A percentile compares a stretch with the other conserved stretches of the same genome.
Evolutionary conservation across 2,888 invertebrate species (phyloP).

Genomic region (Metellina segmentata): DNA sequence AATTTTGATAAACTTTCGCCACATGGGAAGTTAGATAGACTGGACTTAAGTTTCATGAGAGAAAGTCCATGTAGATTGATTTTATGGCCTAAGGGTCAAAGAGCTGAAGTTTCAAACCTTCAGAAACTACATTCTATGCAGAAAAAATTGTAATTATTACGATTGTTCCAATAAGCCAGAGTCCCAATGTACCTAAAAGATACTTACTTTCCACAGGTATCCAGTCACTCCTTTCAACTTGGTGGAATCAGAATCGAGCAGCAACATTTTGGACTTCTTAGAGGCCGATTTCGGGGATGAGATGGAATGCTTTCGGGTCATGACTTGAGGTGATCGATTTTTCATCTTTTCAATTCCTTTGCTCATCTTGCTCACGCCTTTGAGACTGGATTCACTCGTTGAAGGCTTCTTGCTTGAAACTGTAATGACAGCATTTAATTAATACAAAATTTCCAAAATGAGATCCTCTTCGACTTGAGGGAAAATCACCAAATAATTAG

Average conservation of each 20-base stretch:
- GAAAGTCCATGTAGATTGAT: too few species aligned
- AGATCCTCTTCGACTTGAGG: background rate
- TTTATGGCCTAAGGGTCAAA: too few species aligned
- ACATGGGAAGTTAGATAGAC: too few species aligned
- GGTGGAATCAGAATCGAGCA: slow-evolving; percentile 26
- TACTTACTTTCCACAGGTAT: slow-evolving; percentile 70
- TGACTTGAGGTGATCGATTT: background rate
- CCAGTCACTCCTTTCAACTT: slow-evolving; percentile 69
- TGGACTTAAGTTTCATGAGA: too few species aligned
- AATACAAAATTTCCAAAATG: too few species aligned
- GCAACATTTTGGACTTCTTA: slow-evolving; percentile 26
- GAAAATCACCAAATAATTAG: background rate
- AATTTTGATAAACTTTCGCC: too few species aligned
- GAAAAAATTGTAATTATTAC: too few species aligned
- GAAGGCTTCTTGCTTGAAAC: slow-evolving; percentile 3
- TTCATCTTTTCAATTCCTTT: slow-evolving; percentile 42
- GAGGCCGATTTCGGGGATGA: background rate
- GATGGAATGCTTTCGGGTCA: background rate
- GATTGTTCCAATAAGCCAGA: too few species aligned
- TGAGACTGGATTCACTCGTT: slow-evolving; percentile 11
- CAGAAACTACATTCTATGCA: too few species aligned
- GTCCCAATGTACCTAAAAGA: too few species aligned
- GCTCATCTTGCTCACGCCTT: slow-evolving; percentile 40
- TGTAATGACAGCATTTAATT: background rate
- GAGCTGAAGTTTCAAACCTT: too few species aligned